phyloP scores from a whole-genome alignment of 2,888 invertebrate species.

The Serrognathus titanus region DNA sequence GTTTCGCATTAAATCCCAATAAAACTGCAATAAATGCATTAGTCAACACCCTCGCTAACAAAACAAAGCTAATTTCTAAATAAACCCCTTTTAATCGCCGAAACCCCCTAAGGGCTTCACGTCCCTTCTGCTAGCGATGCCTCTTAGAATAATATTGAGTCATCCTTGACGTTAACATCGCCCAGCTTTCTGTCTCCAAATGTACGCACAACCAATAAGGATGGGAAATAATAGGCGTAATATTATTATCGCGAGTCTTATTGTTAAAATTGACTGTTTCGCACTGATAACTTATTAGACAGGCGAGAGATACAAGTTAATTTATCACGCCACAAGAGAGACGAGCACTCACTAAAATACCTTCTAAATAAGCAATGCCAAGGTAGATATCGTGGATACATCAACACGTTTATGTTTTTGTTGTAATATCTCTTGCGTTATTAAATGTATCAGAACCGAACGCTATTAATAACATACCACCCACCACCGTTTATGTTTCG shows the following conservation, averaged over 20 bases:
- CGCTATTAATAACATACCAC: no score
- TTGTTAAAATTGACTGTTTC: conserved; percentile 25
- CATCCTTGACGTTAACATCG: conserved; percentile 11
- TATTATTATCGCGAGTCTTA: conserved; percentile 13
- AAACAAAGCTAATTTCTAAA: conserved; percentile 30
- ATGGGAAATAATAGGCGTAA: no score
- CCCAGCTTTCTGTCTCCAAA: no score
- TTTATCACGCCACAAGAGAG: conserved; percentile 10
- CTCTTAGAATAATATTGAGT: conserved; percentile 28
- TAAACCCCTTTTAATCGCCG: conserved; percentile 29
- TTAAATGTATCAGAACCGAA: no score
- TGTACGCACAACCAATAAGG: no score
- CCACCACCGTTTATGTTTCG: no score
- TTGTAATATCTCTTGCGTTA: conserved; percentile 3
- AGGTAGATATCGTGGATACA: conserved; percentile 18
- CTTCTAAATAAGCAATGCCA: conserved; percentile 27
- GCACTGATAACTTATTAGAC: conserved; percentile 28
- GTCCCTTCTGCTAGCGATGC: conserved; percentile 3
- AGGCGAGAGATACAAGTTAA: conserved; percentile 17
- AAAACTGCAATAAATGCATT: conserved; percentile 30
- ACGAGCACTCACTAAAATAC: conserved; percentile 23
- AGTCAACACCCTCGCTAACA: conserved; percentile 27
- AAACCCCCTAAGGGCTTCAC: conserved; percentile 18
- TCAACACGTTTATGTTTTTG: conserved; percentile 17
- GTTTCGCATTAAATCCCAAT: neutral